phyloP scores from a whole-genome alignment of 92 coral and sea anemone genomes.

The Porites lobata region DNA sequence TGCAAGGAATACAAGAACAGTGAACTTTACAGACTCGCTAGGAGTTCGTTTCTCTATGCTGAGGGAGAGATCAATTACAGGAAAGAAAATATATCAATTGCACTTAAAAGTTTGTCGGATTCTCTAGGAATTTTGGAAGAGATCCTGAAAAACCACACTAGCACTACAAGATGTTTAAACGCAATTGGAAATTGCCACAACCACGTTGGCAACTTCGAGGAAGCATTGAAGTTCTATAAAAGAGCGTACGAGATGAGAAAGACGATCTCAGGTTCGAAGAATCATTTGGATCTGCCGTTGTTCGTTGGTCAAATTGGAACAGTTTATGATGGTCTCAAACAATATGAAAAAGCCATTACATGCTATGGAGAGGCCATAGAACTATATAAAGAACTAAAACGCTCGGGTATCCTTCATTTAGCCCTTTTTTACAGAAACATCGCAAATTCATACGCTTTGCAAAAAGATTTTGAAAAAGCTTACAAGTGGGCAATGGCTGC shows the following conservation, averaged over 20 bases:
- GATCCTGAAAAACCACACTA: slow-evolving; percentile 48
- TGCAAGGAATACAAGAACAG: background rate
- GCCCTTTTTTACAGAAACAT: slow-evolving; percentile 35
- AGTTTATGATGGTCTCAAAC: slow-evolving; percentile 8
- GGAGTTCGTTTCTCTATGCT: slow-evolving; percentile 39
- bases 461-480: slow-evolving; percentile 1
- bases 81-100: slow-evolving; percentile 7
- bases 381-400: slow-evolving; percentile 29
- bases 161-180: slow-evolving; percentile 69
- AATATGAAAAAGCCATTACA: slow-evolving; percentile 2
- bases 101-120: slow-evolving; percentile 32
- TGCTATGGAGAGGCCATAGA: slow-evolving; percentile 9
- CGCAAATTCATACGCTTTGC: slow-evolving; percentile 14
- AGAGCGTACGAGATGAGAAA: background rate
- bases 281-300: slow-evolving; percentile 9
- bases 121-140: slow-evolving; percentile 38
- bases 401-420: slow-evolving; percentile 16
- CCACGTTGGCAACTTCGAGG: background rate
- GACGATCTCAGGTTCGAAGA: background rate
- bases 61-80: slow-evolving; percentile 50
- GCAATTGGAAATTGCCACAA: slow-evolving; percentile 68
- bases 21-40: slow-evolving; percentile 13
- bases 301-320: slow-evolving; percentile 15
- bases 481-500: slow-evolving; percentile 20
- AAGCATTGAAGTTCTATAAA: background rate